A percentile compares a stretch with the other conserved stretches of the same genome.
phyloP scores from a whole-genome alignment of 2,888 invertebrate genomes.

The Drosophila melanocephala region DNA sequence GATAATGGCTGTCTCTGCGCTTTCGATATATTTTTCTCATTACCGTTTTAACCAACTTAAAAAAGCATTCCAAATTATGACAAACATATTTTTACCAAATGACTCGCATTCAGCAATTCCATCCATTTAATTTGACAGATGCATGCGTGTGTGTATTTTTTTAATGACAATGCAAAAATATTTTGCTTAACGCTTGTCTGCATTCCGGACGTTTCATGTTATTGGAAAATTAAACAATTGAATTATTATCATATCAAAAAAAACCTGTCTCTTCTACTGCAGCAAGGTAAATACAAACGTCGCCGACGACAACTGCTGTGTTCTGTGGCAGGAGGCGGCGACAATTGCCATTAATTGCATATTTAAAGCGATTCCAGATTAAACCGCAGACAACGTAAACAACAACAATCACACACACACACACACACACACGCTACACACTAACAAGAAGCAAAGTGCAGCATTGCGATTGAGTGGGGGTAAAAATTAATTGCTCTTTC shows the following conservation, averaged over 20 bases:
- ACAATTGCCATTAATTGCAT: slow-evolving; percentile 76
- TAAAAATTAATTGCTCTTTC: slow-evolving; percentile 58
- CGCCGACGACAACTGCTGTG: slow-evolving; percentile 41
- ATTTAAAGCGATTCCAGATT: slow-evolving; percentile 64
- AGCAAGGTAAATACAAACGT: slow-evolving; percentile 53
- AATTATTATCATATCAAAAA: slow-evolving; percentile 61
- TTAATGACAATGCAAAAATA: slow-evolving; percentile 47
- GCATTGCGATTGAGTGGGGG: slow-evolving; percentile 8
- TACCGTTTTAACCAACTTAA: not conserved
- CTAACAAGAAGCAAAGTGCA: slow-evolving; percentile 6
- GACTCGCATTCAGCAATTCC: not conserved
- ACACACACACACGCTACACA: not conserved
- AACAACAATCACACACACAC: slow-evolving; percentile 28
- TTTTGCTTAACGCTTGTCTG: slow-evolving; percentile 53
- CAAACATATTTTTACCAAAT: slow-evolving; percentile 14
- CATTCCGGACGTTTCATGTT: slow-evolving; percentile 28
- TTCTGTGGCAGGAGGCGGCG: slow-evolving; percentile 47
- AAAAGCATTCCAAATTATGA: not conserved
- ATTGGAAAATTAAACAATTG: slow-evolving; percentile 61
- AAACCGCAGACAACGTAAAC: slow-evolving; percentile 62
- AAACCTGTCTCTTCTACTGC: slow-evolving; percentile 29
- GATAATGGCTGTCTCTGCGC: not conserved
- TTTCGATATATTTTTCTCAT: not conserved
- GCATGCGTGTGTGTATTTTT: slow-evolving; percentile 16
- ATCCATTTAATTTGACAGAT: not conserved